Conservation (phyloP, 2,113 vertebrate species). For the Cinclus mexicanus region DNA sequence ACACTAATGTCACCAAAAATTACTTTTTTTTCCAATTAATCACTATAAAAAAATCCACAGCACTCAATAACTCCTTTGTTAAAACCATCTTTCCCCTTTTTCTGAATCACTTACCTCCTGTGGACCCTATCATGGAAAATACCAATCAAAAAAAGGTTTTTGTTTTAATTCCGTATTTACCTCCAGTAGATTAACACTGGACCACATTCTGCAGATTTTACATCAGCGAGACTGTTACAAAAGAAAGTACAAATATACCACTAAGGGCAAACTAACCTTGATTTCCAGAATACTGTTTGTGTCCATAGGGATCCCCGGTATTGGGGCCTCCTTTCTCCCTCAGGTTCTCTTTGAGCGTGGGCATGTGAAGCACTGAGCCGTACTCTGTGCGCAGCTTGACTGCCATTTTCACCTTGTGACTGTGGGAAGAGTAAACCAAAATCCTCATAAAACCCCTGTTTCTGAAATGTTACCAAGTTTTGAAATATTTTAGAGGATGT, state of each 20-base stretch:
- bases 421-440: conserved; percentile 38
- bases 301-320: conserved; percentile 74
- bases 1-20: background rate
- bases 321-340: conserved; percentile 79
- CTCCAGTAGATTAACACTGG: background rate
- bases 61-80: background rate
- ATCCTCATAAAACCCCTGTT: background rate
- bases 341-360: conserved; percentile 86
- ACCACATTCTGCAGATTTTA: background rate
- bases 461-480: background rate
- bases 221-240: background rate
- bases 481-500: background rate
- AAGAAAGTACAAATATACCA: background rate
- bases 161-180: background rate
- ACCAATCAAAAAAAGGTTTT: background rate
- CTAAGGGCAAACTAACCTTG: conserved; percentile 75
- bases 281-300: conserved; percentile 79
- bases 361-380: conserved; percentile 90
- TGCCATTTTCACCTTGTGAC: conserved; percentile 90
- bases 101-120: background rate
- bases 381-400: conserved; percentile 92
- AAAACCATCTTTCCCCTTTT: background rate
- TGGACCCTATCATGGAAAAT: background rate
- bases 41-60: background rate
- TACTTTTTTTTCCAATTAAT: background rate